Percentiles rank a stretch among this genome's conserved stretches.
These are phyloP conservation scores for Phoenoteleia sp. DNA, from an alignment of 2,888 invertebrate genomes.

Conservation along the genomic window DNA sequence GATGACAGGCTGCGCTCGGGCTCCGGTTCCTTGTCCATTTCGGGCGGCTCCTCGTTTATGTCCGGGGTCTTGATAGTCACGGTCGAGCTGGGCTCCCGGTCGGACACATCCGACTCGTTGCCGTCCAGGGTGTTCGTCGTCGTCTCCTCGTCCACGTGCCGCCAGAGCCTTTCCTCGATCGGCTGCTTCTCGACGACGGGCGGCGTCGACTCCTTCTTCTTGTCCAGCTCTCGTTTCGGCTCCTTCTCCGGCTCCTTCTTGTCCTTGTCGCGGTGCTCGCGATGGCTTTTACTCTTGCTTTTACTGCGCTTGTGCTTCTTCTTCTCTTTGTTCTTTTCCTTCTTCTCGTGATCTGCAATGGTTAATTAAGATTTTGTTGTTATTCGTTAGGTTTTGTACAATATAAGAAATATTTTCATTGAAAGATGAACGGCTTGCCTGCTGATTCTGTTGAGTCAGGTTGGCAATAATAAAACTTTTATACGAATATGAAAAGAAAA, in stretches of 20 bases:
- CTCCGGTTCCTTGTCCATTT: conserved; percentile 75
- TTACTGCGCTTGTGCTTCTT: conserved; percentile 75
- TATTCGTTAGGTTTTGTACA: too few relatives aligned
- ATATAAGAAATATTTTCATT: too few relatives aligned
- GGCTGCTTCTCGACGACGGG: conserved; percentile 80
- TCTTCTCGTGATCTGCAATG: conserved; percentile 68
- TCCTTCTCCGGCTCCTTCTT: conserved; percentile 79
- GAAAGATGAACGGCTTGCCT: too few relatives aligned
- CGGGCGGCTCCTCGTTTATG: conserved; percentile 82
- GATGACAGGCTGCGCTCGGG: conserved; percentile 30
- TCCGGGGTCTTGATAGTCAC: conserved; percentile 90
- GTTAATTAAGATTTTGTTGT: too few relatives aligned
- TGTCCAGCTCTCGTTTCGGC: conserved; percentile 72
- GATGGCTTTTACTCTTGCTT: conserved; percentile 74
- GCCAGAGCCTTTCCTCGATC: conserved; percentile 88
- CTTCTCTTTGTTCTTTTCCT: conserved; percentile 78
- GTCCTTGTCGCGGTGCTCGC: conserved; percentile 75
- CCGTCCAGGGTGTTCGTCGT: conserved; percentile 83
- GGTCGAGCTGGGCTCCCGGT: conserved; percentile 94
- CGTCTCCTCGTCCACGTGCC: conserved; percentile 86
- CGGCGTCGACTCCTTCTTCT: conserved; percentile 74
- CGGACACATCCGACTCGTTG: conserved; percentile 86
- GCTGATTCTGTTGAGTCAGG: too few relatives aligned
- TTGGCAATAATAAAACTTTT: too few relatives aligned
- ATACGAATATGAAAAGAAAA: too few relatives aligned